These are phyloP conservation scores for Dendrolimus kikuchii DNA, from an alignment of 1,140 invertebrate genomes.

Conservation along the genomic window DNA sequence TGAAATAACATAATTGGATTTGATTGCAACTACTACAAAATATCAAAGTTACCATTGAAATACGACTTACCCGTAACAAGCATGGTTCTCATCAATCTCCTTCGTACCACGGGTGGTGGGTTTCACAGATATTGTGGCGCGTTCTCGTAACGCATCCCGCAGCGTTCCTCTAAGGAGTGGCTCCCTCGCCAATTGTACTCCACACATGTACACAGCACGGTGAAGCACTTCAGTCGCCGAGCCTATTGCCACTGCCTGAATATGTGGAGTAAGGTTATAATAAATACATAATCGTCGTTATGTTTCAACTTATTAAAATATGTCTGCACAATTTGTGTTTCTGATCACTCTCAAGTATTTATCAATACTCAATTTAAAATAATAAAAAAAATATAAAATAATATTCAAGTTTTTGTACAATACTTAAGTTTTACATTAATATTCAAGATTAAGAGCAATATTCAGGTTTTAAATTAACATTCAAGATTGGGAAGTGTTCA, in stretches of 20 bases:
- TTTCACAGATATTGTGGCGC: slow-evolving; percentile 85
- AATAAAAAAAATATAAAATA: too few species aligned
- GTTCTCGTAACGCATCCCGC: slow-evolving; percentile 92
- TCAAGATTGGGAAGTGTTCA: too few species aligned
- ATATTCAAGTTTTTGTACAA: too few species aligned
- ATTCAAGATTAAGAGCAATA: too few species aligned
- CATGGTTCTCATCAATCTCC: slow-evolving; percentile 95
- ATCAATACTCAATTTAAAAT: too few species aligned
- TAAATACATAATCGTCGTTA: too few species aligned
- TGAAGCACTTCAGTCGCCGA: slow-evolving; percentile 84
- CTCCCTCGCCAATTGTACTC: slow-evolving; percentile 93
- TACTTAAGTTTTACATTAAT: too few species aligned
- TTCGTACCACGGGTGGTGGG: slow-evolving; percentile 95
- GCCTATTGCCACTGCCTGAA: slow-evolving; percentile 37
- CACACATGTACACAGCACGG: slow-evolving; percentile 95
- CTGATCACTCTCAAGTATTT: too few species aligned
- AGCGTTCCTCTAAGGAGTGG: slow-evolving; percentile 90
- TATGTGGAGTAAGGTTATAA: neutral
- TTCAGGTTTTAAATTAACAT: too few species aligned
- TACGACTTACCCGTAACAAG: slow-evolving; percentile 77
- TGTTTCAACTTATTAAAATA: too few species aligned
- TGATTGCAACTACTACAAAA: too few species aligned
- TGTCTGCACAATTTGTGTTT: too few species aligned
- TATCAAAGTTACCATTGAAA: neutral
- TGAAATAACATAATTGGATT: neutral